Base-by-base conservation (phyloP, 1,140 invertebrate species). In the Antheraea pernyi region DNA sequence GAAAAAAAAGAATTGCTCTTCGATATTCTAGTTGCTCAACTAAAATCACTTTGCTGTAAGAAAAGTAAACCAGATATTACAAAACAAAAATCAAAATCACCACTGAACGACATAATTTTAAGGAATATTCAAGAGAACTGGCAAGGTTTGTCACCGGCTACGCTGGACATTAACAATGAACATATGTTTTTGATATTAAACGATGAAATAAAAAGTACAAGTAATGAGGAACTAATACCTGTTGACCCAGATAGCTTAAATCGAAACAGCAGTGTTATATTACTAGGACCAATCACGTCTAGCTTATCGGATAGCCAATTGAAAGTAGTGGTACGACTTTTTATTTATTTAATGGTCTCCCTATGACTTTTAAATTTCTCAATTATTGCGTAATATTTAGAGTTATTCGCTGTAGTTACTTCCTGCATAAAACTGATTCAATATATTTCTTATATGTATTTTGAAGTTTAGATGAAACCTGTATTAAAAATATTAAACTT, bases 121-220 rank as follows among this genome's bases (percentile, higher is more conserved):
- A 63, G 59, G 67, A 62, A 46, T 70, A 4, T 59, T 67, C 42
- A 46, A 70, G 13, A 81, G 69, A 71, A 64, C 60, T 19, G 64
- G 46, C 68, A 72, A 19, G 16, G 16, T n/a, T 16, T 53, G 9
- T 53, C 46, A 53, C 16, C 6, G 5, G 1, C 46, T 16, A 53
- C 11, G 16, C 11, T 16, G 11, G 16, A 53, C 13, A 13, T 36
- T 19, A 59, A 58, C 10, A 78, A 77, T 48, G 86, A 91, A 77
- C 82, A 86, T 61, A 83, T 91, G 77, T 91, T 91, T 78, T 74
- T 91, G 46, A 81, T 91, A 64, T 69, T 91, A 42, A 91, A 90
- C 72, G 88, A 91, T 19, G 89, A 91, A 81, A 80, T 91, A 53
- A 83, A 84, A 72, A 82, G 71, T 48, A 85, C 80, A 65, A 78